phyloP scores from a whole-genome alignment of 2,888 invertebrate species.

The Rhagium mordax region DNA sequence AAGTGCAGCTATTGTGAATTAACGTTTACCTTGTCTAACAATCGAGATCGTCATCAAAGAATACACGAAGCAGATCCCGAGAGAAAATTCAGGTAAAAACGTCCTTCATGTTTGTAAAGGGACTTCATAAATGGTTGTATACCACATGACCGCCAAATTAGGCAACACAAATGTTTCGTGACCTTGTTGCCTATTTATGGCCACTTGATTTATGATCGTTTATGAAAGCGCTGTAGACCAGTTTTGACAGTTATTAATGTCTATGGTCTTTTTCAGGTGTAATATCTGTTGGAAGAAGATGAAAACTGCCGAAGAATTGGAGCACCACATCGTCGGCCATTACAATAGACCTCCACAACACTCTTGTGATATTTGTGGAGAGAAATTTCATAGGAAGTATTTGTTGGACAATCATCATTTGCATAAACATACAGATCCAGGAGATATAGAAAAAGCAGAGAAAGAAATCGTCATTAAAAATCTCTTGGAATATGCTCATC shows the following conservation, averaged over 20 bases:
- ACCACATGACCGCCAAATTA: too few species aligned
- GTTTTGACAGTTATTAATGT: too few species aligned
- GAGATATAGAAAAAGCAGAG: constrained; percentile 16
- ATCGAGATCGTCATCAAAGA: constrained; percentile 12
- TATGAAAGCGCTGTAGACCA: too few species aligned
- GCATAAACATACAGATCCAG: constrained; percentile 6
- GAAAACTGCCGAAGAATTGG: constrained; percentile 8
- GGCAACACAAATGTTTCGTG: too few species aligned
- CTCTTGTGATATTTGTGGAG: constrained; percentile 13
- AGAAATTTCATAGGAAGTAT: constrained; percentile 22
- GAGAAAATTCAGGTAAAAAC: constrained; percentile 20
- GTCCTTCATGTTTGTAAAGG: too few species aligned
- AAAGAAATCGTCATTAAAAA: constrained; percentile 15
- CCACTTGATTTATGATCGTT: neutral
- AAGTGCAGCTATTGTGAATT: constrained; percentile 14
- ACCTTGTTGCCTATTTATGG: too few species aligned
- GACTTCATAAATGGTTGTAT: too few species aligned
- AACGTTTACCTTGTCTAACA: constrained; percentile 2
- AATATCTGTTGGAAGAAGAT: constrained; percentile 25
- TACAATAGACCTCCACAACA: constrained; percentile 16
- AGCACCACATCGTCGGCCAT: neutral
- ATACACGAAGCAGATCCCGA: constrained; percentile 11
- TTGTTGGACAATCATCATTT: constrained; percentile 13
- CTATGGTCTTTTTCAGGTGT: constrained; percentile 1
- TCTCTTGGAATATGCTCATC: constrained; percentile 17